These are phyloP conservation scores for Falco naumanni DNA, from an alignment of 2,797 vertebrate species.

Conservation along the genomic window DNA sequence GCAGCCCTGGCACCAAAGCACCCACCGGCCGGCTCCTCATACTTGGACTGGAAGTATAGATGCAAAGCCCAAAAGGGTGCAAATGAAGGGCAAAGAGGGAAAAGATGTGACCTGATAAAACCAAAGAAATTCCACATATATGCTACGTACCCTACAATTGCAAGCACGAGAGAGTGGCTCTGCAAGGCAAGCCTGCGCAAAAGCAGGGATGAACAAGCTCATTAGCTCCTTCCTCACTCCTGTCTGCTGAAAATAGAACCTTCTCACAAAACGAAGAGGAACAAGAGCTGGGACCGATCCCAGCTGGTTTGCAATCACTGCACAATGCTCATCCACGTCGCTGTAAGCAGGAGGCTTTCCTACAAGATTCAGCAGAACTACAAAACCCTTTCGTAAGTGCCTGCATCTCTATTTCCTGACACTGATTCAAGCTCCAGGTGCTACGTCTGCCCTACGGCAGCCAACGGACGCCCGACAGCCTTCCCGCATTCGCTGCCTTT, in stretches of 20 bases:
- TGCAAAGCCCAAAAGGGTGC: neutral
- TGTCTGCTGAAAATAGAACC: neutral
- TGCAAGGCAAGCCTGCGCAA: neutral
- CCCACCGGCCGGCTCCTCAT: neutral
- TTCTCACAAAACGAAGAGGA: neutral
- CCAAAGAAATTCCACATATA: neutral
- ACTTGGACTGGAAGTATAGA: rapidly evolving
- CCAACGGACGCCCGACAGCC: neutral
- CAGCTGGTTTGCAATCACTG: neutral
- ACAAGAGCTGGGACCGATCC: neutral
- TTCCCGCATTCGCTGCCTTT: neutral
- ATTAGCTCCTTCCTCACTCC: neutral
- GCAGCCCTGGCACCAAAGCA: neutral
- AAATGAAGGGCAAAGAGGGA: neutral
- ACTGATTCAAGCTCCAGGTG: neutral
- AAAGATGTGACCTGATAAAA: neutral
- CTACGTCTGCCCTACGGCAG: neutral
- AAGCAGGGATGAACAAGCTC: neutral
- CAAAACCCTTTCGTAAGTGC: neutral
- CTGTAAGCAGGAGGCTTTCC: neutral
- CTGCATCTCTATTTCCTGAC: neutral
- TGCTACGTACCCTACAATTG: neutral
- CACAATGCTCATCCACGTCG: rapidly evolving
- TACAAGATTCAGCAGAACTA: neutral
- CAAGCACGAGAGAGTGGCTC: neutral